Evolutionary conservation across 2,113 vertebrate genomes (phyloP).

Genomic region (Phylloscopus trochiloides): DNA sequence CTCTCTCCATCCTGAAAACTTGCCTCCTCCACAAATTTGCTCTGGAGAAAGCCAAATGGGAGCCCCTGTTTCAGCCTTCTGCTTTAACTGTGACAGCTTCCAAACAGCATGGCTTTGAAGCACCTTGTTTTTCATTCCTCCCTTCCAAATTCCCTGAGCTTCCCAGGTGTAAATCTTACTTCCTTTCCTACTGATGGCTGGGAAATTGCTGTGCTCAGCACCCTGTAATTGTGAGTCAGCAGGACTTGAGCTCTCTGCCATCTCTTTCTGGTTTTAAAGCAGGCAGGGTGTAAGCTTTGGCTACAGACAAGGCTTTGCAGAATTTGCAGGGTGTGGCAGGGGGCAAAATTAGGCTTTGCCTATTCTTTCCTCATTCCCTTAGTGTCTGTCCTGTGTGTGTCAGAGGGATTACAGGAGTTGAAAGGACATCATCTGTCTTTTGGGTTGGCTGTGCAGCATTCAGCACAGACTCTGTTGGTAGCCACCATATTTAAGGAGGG

Average conservation of each 20-base stretch:
- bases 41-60: neutral
- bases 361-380: neutral
- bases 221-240: neutral
- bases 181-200: neutral
- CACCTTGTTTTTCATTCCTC: neutral
- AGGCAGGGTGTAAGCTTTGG: neutral
- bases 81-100: neutral
- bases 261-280: neutral
- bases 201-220: neutral
- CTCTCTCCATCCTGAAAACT: neutral
- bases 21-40: neutral
- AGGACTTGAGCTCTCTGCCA: neutral
- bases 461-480: neutral
- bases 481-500: neutral
- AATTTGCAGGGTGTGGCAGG: accelerated
- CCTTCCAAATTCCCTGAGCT: neutral
- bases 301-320: neutral
- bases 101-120: neutral
- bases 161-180: neutral
- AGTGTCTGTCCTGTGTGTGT: too few species aligned
- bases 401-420: neutral
- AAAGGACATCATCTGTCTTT: neutral
- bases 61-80: neutral
- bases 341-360: neutral
- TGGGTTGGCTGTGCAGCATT: neutral